Percentiles rank a stretch among this genome's conserved stretches.
These are phyloP conservation scores for Damaliscus lunatus DNA, from an alignment of 2,113 vertebrate genomes.

Conservation along the genomic window DNA sequence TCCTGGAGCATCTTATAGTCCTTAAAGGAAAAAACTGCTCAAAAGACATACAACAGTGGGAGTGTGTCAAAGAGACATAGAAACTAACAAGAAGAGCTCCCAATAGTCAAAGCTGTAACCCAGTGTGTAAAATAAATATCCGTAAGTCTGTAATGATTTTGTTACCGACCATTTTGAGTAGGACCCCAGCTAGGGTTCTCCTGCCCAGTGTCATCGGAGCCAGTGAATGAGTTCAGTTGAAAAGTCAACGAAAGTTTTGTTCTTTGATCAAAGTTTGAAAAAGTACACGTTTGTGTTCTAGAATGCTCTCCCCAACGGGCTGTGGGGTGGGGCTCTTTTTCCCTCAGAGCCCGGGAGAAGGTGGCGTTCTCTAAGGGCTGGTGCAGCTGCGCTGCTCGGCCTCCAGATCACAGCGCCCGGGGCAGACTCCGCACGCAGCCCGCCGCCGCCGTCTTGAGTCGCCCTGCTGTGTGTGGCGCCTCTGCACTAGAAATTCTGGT, in stretches of 20 bases:
- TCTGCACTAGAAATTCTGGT: not conserved
- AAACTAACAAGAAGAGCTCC: not conserved
- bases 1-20: not conserved
- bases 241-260: not conserved
- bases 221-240: not conserved
- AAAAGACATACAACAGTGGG: not conserved
- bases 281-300: not conserved
- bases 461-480: not conserved
- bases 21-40: not conserved
- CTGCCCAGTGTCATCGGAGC: not conserved
- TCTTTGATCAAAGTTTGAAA: no score
- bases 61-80: not conserved
- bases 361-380: not conserved
- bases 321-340: not conserved
- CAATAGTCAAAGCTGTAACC: not conserved
- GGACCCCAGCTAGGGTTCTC: not conserved
- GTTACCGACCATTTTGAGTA: not conserved
- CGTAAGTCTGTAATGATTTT: not conserved
- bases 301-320: not conserved
- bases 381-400: not conserved
- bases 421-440: rapidly evolving
- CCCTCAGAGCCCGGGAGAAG: not conserved
- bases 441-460: not conserved
- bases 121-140: not conserved
- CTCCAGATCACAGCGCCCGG: not conserved